Conservation (phyloP, 2,888 invertebrate genomes). For the Theretra japonica region DNA sequence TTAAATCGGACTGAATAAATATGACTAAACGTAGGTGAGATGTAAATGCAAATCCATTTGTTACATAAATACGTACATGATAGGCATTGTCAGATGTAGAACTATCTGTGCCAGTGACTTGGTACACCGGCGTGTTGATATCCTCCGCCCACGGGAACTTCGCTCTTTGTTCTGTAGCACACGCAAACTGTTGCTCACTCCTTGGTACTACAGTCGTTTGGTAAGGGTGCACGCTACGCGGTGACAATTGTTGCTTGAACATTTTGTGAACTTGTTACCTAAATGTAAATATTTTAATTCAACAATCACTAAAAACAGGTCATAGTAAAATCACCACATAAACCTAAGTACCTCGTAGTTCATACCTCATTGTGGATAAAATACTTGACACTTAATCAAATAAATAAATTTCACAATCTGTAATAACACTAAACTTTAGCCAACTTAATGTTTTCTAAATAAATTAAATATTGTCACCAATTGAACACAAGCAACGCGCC, state of each 20-base stretch:
- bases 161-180: constrained; percentile 77
- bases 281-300: constrained; percentile 37
- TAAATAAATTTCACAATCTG: neutral
- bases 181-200: constrained; percentile 74
- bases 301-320: constrained; percentile 40
- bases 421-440: neutral
- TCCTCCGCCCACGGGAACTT: constrained; percentile 81
- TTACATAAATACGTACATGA: constrained; percentile 60
- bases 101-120: constrained; percentile 77
- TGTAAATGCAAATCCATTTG: neutral
- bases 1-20: too few relatives aligned
- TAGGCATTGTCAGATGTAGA: constrained; percentile 81
- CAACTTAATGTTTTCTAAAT: neutral
- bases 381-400: neutral
- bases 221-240: constrained; percentile 78
- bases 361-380: constrained; percentile 39
- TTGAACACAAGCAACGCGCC: constrained; percentile 8
- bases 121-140: constrained; percentile 69
- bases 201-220: constrained; percentile 80
- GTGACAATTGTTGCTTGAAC: constrained; percentile 81
- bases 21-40: too few relatives aligned
- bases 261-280: constrained; percentile 49
- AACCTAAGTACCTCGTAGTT: neutral
- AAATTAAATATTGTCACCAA: neutral
- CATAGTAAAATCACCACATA: neutral